Evolutionary conservation across 2,888 invertebrate species (phyloP).

Genomic region (Caenorhabditis becei): DNA sequence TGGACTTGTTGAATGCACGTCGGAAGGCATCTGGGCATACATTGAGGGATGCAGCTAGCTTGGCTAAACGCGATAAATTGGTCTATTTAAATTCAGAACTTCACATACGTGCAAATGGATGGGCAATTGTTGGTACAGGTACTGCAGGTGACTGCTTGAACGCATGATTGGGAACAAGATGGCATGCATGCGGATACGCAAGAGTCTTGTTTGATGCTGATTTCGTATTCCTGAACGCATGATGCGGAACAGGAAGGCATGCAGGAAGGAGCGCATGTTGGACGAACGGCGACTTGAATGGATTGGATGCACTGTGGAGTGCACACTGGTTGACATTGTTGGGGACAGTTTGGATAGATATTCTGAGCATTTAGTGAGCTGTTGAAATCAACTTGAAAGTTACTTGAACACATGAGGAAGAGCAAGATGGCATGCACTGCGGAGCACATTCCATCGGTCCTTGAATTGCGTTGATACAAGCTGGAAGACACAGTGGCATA

Average conservation of each 20-base stretch:
- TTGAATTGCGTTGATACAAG: conserved; percentile 65
- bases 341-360: conserved; percentile 52
- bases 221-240: conserved; percentile 62
- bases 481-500: conserved; percentile 70
- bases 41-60: conserved; percentile 64
- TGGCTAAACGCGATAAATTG: conserved; percentile 54
- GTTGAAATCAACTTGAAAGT: neutral
- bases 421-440: conserved; percentile 67
- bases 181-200: conserved; percentile 67
- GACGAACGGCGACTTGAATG: conserved; percentile 62
- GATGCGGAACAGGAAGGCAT: conserved; percentile 62
- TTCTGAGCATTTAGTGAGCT: conserved; percentile 14
- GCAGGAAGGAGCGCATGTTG: conserved; percentile 68
- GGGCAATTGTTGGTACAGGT: conserved; percentile 71
- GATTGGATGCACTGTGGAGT: conserved; percentile 66
- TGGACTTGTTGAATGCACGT: conserved; percentile 71
- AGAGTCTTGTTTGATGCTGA: conserved; percentile 46
- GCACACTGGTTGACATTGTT: conserved; percentile 68
- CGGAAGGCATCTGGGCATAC: conserved; percentile 73
- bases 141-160: conserved; percentile 72
- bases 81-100: neutral
- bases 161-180: conserved; percentile 48
- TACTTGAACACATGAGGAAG: conserved; percentile 59
- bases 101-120: conserved; percentile 63
- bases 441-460: conserved; percentile 56